Base-by-base conservation (phyloP, 2,888 invertebrate species). In the Synergus umbraculus region DNA sequence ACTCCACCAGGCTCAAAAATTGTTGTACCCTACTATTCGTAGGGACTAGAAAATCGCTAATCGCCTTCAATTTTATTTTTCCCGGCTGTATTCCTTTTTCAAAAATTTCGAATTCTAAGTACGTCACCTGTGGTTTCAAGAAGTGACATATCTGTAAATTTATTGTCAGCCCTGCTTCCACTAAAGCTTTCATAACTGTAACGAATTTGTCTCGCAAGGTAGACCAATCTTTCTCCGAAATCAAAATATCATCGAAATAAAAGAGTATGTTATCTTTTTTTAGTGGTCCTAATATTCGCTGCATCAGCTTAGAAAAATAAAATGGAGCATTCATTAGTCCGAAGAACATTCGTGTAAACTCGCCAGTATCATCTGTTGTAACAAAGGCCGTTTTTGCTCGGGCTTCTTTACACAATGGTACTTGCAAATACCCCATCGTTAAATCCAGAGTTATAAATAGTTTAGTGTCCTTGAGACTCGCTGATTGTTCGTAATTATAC, bases 401-500 rank as follows among this genome's bases (percentile, higher is more conserved):
- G 22, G 22, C 22, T 22, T 22, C 22, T 22, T 22, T 22, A 22
- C 22, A 22, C 22, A 22, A 22, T 22, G 22, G 22, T 22, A 22
- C 22, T 22, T 22, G 22, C 22, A 22, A 22, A 22, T 22, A 22
- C 22, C 22, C 22, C 22, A 22, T 22, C 22, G 22, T 1, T 22
- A 22, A 22, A 22, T 22, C 22, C 1, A 22, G 22, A 22, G 22
- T 22, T 22, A 22, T 22, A 22, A 22, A 22, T 22, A 22, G 22
- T 22, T 22, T 22, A 22, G 22, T 22, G 22, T 22, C 22, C 22
- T 22, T 22, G 22, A 22, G 22, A 22, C 37, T 54, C 3, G 12
- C 10, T 10, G 83, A 41, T 54, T 81, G 77, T 10, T 82, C 84
- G 37, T 84, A 80, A 4, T 77, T 67, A 1, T 41, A 22, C 22